Conservation (phyloP, 2,888 invertebrate genomes). For the Gastracanthus pulcherrimus region DNA sequence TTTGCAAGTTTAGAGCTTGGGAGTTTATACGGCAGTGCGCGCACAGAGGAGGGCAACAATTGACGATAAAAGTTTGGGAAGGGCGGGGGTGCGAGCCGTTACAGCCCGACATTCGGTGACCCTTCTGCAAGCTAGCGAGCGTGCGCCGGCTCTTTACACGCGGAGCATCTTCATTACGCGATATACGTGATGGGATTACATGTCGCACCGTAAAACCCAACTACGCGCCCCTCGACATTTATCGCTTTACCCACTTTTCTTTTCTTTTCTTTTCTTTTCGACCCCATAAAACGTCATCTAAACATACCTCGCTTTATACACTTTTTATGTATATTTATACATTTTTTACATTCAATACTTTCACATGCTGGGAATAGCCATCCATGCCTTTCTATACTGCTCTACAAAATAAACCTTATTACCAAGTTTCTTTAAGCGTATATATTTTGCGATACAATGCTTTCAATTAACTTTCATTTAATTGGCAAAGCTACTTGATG, state of each 20-base stretch:
- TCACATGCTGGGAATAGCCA: background rate
- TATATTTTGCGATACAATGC: too few species aligned
- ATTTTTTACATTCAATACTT: background rate
- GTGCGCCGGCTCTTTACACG: background rate
- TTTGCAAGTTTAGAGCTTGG: too few species aligned
- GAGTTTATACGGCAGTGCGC: too few species aligned
- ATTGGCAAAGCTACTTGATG: too few species aligned
- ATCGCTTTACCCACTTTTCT: slow-evolving; percentile 27
- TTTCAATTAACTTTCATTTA: too few species aligned
- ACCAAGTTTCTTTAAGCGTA: too few species aligned
- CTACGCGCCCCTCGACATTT: slow-evolving; percentile 12
- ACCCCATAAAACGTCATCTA: background rate
- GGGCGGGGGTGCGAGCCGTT: background rate
- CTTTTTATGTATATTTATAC: slow-evolving; percentile 12
- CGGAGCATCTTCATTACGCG: slow-evolving; percentile 35
- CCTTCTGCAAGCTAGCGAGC: too few species aligned
- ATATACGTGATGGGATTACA: slow-evolving; percentile 13
- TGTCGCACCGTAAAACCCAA: slow-evolving; percentile 22
- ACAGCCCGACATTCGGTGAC: too few species aligned
- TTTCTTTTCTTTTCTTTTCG: too few species aligned
- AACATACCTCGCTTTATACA: background rate
- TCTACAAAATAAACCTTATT: background rate
- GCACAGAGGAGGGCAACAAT: too few species aligned
- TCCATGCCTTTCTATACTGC: background rate
- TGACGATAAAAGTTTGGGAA: background rate